Percentiles rank a stretch among this genome's conserved stretches.
Conservation (phyloP, 2,888 invertebrate species). For the Acholoe squamosa region DNA sequence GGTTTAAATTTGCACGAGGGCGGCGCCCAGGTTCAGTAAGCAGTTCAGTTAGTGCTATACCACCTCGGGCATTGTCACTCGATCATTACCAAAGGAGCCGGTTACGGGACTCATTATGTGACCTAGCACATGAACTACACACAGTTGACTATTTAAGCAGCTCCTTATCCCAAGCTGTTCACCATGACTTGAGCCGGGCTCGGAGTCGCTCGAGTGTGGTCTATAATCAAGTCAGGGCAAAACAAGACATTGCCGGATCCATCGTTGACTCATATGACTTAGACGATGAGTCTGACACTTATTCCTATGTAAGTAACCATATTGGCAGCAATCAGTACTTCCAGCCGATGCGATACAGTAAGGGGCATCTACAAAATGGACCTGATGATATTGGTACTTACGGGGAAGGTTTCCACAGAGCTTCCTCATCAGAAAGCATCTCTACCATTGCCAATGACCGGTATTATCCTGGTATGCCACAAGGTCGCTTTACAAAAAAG, state of each 20-base stretch:
- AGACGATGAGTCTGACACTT: slow-evolving; percentile 74
- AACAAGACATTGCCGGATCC: slow-evolving; percentile 75
- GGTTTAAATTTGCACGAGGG: background rate
- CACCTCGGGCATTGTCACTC: background rate
- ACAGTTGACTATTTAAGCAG: slow-evolving; percentile 44
- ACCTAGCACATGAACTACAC: slow-evolving; percentile 37
- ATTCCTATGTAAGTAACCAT: slow-evolving; percentile 74
- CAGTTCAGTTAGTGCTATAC: background rate
- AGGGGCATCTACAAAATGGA: background rate
- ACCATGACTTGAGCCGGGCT: slow-evolving; percentile 67
- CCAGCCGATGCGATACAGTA: slow-evolving; percentile 14
- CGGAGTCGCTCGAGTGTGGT: slow-evolving; percentile 65
- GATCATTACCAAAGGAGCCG: slow-evolving; percentile 26
- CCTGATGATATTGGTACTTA: background rate
- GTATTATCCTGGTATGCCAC: slow-evolving; percentile 64
- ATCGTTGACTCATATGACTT: slow-evolving; percentile 76
- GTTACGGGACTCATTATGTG: slow-evolving; percentile 29
- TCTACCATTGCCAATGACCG: slow-evolving; percentile 69
- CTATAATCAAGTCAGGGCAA: slow-evolving; percentile 51
- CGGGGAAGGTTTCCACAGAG: background rate
- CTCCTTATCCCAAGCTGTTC: background rate
- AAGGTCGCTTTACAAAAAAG: background rate
- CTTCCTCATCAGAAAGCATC: slow-evolving; percentile 67
- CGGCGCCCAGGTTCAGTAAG: background rate
- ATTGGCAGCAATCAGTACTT: slow-evolving; percentile 63